Percentiles rank a stretch among this genome's conserved stretches.
phyloP scores from a whole-genome alignment of 2,113 vertebrate genomes.

The Plectropomus leopardus region DNA sequence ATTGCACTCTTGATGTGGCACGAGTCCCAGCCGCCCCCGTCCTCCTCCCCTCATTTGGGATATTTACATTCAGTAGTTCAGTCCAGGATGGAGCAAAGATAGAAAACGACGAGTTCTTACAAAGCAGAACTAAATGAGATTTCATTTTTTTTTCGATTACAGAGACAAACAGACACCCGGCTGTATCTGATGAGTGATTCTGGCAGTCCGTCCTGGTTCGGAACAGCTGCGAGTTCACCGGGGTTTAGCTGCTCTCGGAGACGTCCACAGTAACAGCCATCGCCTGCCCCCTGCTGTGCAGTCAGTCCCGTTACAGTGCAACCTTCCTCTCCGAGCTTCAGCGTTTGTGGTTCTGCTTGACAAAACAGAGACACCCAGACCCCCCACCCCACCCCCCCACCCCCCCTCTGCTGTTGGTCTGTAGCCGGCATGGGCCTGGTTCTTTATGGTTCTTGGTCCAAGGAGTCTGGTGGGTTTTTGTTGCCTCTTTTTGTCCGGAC shows the following conservation, averaged over 20 bases:
- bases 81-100: constrained; percentile 55
- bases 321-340: constrained; percentile 25
- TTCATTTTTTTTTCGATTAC: constrained; percentile 43
- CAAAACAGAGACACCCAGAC: constrained; percentile 46
- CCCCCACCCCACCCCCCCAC: not conserved
- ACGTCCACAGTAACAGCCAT: constrained; percentile 53
- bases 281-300: constrained; percentile 77
- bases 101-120: constrained; percentile 59
- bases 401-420: constrained; percentile 25
- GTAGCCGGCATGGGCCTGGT: constrained; percentile 3
- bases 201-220: constrained; percentile 26
- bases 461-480: constrained; percentile 51
- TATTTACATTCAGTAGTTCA: constrained; percentile 84
- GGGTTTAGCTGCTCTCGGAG: constrained; percentile 31
- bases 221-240: constrained; percentile 37
- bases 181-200: constrained; percentile 28
- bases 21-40: constrained; percentile 24
- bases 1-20: constrained; percentile 78
- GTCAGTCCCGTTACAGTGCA: constrained; percentile 66
- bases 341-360: constrained; percentile 56
- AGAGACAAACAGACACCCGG: constrained; percentile 29
- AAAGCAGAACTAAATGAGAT: constrained; percentile 60
- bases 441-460: constrained; percentile 48
- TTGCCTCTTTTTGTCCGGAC: constrained; percentile 17
- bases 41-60: constrained; percentile 36